Conservation (phyloP, 2,888 invertebrate genomes). For the Pyrrhia umbra region DNA sequence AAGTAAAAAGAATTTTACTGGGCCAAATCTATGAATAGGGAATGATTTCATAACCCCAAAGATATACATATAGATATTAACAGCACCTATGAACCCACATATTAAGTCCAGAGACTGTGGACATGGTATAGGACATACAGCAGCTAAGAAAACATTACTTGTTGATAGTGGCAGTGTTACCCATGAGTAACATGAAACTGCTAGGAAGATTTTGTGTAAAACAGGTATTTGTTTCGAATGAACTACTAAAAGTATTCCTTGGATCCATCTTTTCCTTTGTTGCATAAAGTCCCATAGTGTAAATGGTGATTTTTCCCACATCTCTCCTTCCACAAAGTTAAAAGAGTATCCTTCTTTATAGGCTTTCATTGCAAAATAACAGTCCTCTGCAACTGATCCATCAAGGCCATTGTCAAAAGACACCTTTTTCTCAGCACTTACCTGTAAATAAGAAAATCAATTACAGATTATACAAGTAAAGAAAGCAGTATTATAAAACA, state of each 20-base stretch:
- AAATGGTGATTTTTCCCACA: conserved; percentile 99
- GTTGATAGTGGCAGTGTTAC: conserved; percentile 98
- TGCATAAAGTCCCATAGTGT: conserved; percentile 98
- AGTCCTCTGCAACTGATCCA: conserved; percentile 99
- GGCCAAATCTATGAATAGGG: conserved; percentile 96
- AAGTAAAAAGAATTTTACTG: conserved; percentile 94
- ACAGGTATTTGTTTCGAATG: conserved; percentile 96
- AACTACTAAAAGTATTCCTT: conserved; percentile 96
- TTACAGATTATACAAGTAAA: too few species aligned
- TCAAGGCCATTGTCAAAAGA: conserved; percentile 99
- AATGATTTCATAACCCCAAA: conserved; percentile 99
- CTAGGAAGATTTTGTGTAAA: conserved; percentile 94
- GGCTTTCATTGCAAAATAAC: conserved; percentile 99
- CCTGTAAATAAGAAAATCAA: conserved; percentile 89
- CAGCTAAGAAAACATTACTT: conserved; percentile 96
- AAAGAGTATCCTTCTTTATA: conserved; percentile 97
- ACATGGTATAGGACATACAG: conserved; percentile 96
- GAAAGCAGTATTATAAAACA: neutral
- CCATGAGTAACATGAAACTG: conserved; percentile 98
- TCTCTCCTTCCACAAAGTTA: conserved; percentile 99
- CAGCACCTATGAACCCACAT: conserved; percentile 97
- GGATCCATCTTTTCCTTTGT: conserved; percentile 98
- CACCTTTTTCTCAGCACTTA: conserved; percentile 96
- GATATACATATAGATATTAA: conserved; percentile 99
- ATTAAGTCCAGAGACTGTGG: conserved; percentile 95